These are phyloP conservation scores for Drosophila fungiperda DNA, from an alignment of 2,888 invertebrate genomes.

Conservation along the genomic window DNA sequence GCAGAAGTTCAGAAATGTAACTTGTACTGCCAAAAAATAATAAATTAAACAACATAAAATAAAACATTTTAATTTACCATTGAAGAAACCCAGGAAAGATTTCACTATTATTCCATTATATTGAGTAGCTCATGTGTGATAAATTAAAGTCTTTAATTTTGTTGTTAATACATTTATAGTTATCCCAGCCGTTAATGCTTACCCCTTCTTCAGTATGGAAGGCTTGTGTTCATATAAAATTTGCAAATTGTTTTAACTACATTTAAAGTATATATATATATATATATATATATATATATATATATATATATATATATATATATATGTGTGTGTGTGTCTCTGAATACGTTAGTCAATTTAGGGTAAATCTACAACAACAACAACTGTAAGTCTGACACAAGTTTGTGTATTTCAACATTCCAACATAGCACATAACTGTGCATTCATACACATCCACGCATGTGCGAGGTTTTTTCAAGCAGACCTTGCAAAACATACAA, in stretches of 20 bases:
- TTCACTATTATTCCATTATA: not conserved
- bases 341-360: constrained; percentile 43
- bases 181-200: not conserved
- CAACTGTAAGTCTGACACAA: constrained; percentile 27
- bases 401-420: constrained; percentile 12
- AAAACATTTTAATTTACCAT: not conserved
- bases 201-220: not conserved
- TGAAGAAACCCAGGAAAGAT: not conserved
- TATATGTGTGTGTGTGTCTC: too few species aligned
- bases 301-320: too few species aligned
- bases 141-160: not conserved
- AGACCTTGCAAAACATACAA: not conserved
- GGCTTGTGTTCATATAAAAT: not conserved
- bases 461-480: not conserved
- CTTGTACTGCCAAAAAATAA: not conserved
- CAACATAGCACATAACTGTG: not conserved
- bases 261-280: not conserved
- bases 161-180: not conserved
- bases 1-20: not conserved
- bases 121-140: not conserved
- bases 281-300: too few species aligned
- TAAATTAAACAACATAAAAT: not conserved
- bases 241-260: not conserved
- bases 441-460: not conserved
- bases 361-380: constrained; percentile 57